These are phyloP conservation scores for Gortyna flavago DNA, from an alignment of 2,888 invertebrate genomes.

Conservation along the genomic window DNA sequence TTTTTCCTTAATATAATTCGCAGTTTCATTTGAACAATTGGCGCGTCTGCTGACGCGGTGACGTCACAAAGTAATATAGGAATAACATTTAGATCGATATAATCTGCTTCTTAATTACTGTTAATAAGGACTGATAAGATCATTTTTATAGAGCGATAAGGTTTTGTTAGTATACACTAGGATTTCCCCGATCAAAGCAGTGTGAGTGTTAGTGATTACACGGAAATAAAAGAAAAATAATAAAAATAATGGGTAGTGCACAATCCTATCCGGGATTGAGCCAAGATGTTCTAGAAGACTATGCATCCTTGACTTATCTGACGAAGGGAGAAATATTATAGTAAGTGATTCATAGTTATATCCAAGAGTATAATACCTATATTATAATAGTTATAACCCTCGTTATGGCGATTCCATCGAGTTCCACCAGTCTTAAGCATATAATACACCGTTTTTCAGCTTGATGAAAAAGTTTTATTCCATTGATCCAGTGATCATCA, in stretches of 20 bases:
- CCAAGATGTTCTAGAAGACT: constrained; percentile 90
- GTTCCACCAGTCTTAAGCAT: background rate
- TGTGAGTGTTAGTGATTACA: constrained; percentile 16
- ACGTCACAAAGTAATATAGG: constrained; percentile 29
- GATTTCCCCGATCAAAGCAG: constrained; percentile 27
- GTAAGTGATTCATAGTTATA: constrained; percentile 83
- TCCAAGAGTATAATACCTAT: too few relatives aligned
- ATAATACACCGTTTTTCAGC: constrained; percentile 73
- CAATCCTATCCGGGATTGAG: constrained; percentile 88
- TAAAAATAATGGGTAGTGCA: constrained; percentile 84
- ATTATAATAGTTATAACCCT: too few relatives aligned
- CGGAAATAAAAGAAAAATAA: background rate
- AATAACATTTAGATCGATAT: constrained; percentile 37
- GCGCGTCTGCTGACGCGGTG: background rate
- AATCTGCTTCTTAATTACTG: constrained; percentile 35
- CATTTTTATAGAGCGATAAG: constrained; percentile 37
- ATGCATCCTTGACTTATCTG: constrained; percentile 90
- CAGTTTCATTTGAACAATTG: constrained; percentile 55
- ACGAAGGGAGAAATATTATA: constrained; percentile 91
- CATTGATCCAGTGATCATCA: constrained; percentile 84
- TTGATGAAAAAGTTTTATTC: constrained; percentile 90
- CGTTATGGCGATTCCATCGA: background rate
- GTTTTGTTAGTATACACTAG: constrained; percentile 36
- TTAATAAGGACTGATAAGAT: constrained; percentile 59
- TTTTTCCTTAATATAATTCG: constrained; percentile 73